Conservation (phyloP, 2,113 vertebrate species). For the Lasiurus cinereus region DNA sequence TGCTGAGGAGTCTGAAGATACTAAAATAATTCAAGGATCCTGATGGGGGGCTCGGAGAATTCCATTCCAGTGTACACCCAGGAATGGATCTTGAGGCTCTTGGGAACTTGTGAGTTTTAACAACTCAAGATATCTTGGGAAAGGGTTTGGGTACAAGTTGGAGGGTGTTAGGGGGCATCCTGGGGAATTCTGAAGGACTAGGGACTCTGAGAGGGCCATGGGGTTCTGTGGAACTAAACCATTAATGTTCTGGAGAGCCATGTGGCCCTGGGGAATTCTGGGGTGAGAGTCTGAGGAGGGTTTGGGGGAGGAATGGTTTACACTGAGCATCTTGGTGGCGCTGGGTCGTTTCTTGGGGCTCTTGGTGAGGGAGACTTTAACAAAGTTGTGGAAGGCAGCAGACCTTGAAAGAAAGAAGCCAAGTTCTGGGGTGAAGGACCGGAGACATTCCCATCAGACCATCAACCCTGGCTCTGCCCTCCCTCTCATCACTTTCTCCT, state of each 20-base stretch:
- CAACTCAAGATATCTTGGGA: neutral
- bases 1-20: neutral
- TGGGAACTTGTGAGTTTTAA: neutral
- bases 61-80: neutral
- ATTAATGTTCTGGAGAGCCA: neutral
- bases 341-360: slow-evolving; percentile 94
- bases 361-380: slow-evolving; percentile 93
- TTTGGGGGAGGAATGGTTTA: slow-evolving; percentile 77
- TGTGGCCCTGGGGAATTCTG: neutral
- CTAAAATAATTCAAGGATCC: neutral
- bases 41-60: neutral
- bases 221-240: neutral
- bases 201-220: neutral
- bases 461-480: neutral
- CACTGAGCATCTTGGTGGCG: slow-evolving; percentile 93
- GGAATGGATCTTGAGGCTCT: neutral
- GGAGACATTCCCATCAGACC: neutral
- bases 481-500: slow-evolving; percentile 14
- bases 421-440: neutral
- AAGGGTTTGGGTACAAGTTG: neutral
- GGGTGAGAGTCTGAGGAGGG: neutral
- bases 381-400: slow-evolving; percentile 93
- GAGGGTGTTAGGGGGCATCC: neutral
- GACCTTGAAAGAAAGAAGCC: slow-evolving; percentile 87
- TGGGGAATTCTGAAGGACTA: neutral